Evolutionary conservation across 2,797 vertebrate genomes (phyloP).

Genomic region (Eleutherodactylus coqui): DNA sequence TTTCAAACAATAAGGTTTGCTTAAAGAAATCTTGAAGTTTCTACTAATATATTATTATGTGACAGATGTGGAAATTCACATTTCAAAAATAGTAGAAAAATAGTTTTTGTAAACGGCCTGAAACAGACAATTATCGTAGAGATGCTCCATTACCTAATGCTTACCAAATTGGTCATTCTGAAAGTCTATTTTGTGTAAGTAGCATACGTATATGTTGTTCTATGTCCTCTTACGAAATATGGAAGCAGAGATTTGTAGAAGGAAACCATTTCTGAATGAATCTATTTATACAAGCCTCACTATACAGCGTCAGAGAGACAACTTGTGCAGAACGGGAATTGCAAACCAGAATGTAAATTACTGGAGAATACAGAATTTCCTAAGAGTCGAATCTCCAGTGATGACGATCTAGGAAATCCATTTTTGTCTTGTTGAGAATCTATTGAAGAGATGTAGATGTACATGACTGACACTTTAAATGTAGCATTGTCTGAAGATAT

Average conservation of each 20-base stretch:
- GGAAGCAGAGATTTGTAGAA: constrained; percentile 39
- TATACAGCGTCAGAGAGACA: not conserved
- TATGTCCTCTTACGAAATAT: constrained; percentile 17
- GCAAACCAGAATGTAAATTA: constrained; percentile 9
- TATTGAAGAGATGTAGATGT: not conserved
- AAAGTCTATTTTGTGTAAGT: constrained; percentile 23
- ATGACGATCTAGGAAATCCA: not conserved
- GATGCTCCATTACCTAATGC: not conserved
- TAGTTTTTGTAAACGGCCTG: constrained; percentile 20
- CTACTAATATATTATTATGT: constrained; percentile 41
- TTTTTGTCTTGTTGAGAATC: not conserved
- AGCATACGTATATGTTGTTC: not conserved
- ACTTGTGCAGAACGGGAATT: not conserved
- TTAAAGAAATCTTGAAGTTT: constrained; percentile 5
- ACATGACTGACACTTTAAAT: not conserved
- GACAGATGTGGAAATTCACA: constrained; percentile 21
- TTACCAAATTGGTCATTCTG: not conserved
- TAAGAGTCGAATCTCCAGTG: constrained; percentile 21
- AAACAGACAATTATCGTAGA: constrained; percentile 34
- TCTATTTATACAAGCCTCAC: not conserved
- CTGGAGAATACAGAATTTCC: constrained; percentile 53
- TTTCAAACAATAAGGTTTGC: not conserved
- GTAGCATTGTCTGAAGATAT: not conserved
- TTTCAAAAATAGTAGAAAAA: constrained; percentile 28
- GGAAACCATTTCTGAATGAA: constrained; percentile 32